Conservation (phyloP, 1,140 invertebrate species). For the Theocolax elegans region DNA sequence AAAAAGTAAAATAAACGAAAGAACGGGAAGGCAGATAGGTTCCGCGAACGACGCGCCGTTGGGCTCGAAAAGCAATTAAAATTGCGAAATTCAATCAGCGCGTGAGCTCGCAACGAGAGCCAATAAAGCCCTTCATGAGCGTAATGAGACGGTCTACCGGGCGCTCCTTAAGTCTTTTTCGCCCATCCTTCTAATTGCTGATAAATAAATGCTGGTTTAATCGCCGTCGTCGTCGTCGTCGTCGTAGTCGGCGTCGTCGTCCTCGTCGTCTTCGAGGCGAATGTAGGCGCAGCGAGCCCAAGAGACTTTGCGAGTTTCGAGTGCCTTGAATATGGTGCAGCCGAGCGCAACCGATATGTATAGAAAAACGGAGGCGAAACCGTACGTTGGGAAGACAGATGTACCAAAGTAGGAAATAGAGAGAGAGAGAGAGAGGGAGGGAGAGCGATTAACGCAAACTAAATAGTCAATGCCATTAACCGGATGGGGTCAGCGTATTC, state of each 20-base stretch:
- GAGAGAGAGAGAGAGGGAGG: not conserved
- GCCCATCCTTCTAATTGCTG: constrained; percentile 35
- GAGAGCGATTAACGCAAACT: constrained; percentile 26
- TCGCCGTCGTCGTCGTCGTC: no score
- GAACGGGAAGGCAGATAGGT: constrained; percentile 4
- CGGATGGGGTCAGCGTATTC: constrained; percentile 15
- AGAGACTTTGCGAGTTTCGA: not conserved
- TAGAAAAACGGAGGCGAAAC: not conserved
- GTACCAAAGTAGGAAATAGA: not conserved
- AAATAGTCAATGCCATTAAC: constrained; percentile 31
- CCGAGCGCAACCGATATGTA: not conserved
- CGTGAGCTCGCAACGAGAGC: not conserved
- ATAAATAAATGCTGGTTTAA: constrained; percentile 43
- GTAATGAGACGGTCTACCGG: constrained; percentile 25
- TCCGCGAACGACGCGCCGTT: constrained; percentile 1
- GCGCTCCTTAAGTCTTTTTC: not conserved
- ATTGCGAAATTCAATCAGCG: constrained; percentile 41
- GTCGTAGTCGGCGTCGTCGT: no score
- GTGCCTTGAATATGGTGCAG: constrained; percentile 1
- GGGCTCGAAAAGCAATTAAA: constrained; percentile 40
- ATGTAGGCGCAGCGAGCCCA: constrained; percentile 7
- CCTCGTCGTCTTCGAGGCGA: no score
- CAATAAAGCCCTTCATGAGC: constrained; percentile 35
- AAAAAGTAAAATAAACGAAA: no score
- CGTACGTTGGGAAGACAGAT: not conserved